phyloP scores from a whole-genome alignment of 2,888 invertebrate genomes.

The Quadroppia sp. region DNA sequence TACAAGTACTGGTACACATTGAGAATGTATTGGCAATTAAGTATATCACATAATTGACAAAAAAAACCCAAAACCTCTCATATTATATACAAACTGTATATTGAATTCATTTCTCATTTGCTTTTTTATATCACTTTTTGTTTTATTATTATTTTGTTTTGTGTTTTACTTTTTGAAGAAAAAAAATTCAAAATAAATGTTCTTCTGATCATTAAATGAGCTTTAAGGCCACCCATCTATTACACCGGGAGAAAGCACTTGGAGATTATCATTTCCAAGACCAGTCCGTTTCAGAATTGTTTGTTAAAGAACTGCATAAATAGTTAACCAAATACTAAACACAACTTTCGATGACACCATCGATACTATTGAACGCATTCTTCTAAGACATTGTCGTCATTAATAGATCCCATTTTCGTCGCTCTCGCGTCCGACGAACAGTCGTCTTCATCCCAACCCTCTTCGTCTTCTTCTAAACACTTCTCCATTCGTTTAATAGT shows the following conservation, averaged over 20 bases:
- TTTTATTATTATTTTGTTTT: background rate
- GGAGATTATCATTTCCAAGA: background rate
- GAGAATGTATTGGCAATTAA: constrained; percentile 32
- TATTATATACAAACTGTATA: background rate
- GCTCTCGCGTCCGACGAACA: background rate
- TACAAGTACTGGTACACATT: constrained; percentile 29
- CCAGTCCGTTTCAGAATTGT: background rate
- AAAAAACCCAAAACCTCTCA: constrained; percentile 10
- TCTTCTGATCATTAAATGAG: constrained; percentile 34
- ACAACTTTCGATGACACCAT: background rate
- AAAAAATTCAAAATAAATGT: background rate
- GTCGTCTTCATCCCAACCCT: constrained; percentile 32
- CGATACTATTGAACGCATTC: constrained; percentile 27
- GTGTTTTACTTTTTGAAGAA: background rate
- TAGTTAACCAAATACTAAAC: background rate
- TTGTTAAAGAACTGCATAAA: constrained; percentile 26
- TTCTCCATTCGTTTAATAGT: constrained; percentile 46
- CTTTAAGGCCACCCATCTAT: constrained; percentile 37
- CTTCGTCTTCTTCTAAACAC: constrained; percentile 37
- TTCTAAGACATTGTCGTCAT: constrained; percentile 26
- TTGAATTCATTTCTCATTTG: background rate
- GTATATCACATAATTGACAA: constrained; percentile 35
- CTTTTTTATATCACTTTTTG: constrained; percentile 1
- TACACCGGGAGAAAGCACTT: constrained; percentile 38
- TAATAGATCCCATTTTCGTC: constrained; percentile 3